Percentiles rank a stretch among this genome's conserved stretches.
These are phyloP conservation scores for Spermophilus dauricus DNA, from an alignment of 2,113 vertebrate genomes.

Conservation along the genomic window DNA sequence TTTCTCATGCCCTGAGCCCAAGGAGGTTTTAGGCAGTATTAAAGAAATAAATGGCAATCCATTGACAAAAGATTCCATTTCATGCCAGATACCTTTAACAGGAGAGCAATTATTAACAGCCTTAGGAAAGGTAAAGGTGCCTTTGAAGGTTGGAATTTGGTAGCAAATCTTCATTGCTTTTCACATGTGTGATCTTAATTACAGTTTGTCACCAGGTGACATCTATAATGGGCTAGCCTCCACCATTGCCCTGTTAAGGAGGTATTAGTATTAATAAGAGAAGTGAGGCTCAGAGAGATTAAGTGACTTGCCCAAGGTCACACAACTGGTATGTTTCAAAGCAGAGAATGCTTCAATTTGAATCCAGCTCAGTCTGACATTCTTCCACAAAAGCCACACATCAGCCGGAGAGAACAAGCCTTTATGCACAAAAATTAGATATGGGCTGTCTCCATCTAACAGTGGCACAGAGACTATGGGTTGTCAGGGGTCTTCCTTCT, in stretches of 20 bases:
- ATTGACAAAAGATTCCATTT: background rate
- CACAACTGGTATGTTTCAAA: background rate
- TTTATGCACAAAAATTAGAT: background rate
- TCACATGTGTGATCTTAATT: background rate
- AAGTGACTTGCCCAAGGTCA: background rate
- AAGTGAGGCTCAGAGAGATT: slow-evolving; percentile 24
- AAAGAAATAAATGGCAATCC: background rate
- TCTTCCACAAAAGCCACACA: background rate
- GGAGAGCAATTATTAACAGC: background rate
- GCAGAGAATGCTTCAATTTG: background rate
- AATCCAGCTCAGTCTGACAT: background rate
- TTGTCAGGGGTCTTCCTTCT: no score
- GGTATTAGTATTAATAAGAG: background rate
- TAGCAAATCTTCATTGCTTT: slow-evolving; percentile 1
- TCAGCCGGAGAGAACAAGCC: background rate
- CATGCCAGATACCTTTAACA: background rate
- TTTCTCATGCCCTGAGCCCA: accelerated
- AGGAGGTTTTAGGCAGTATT: background rate
- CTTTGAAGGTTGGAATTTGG: background rate
- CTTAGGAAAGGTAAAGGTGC: background rate
- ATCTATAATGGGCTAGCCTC: accelerated
- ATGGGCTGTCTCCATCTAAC: background rate
- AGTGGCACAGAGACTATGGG: accelerated
- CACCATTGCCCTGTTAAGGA: background rate
- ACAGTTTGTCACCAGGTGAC: background rate